These are phyloP conservation scores for Odontomachus brunneus DNA, from an alignment of 1,140 invertebrate species.

Conservation along the genomic window DNA sequence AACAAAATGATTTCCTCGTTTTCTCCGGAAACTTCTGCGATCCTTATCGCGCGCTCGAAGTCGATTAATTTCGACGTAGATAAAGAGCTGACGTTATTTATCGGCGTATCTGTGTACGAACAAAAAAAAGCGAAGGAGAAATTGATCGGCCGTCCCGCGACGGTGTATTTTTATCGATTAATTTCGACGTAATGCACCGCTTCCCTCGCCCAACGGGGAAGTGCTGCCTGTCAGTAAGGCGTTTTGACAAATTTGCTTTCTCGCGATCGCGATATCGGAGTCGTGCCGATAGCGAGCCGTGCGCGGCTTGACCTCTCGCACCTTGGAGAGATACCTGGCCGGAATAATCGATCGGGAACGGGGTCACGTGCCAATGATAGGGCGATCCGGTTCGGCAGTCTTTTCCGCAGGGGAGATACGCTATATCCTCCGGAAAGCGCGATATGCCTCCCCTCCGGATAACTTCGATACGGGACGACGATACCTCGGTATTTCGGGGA, in stretches of 20 bases:
- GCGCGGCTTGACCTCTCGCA: conserved; percentile 51
- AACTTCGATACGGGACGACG: conserved; percentile 50
- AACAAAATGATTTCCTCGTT: conserved; percentile 15
- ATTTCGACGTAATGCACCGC: conserved; percentile 12
- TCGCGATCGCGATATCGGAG: conserved; percentile 41
- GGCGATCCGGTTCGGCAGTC: conserved; percentile 57
- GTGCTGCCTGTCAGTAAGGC: neutral
- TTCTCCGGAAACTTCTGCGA: neutral
- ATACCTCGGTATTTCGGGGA: conserved; percentile 9
- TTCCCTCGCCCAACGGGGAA: neutral
- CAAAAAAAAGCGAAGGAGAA: neutral
- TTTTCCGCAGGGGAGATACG: conserved; percentile 57
- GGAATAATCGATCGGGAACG: conserved; percentile 63
- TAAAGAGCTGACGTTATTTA: conserved; percentile 25
- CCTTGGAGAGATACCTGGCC: conserved; percentile 48
- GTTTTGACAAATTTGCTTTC: conserved; percentile 38
- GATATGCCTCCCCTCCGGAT: conserved; percentile 58
- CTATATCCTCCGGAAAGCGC: conserved; percentile 57
- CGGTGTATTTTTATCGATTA: conserved; percentile 34
- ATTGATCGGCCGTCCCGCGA: neutral
- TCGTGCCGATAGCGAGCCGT: conserved; percentile 2
- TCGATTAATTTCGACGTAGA: conserved; percentile 37
- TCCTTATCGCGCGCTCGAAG: neutral
- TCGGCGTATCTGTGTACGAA: neutral
- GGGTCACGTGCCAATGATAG: conserved; percentile 63